A percentile compares a stretch with the other conserved stretches of the same genome.
Evolutionary conservation across 2,797 vertebrate species (phyloP).

Genomic region (Poeciliopsis paucimaculata): DNA sequence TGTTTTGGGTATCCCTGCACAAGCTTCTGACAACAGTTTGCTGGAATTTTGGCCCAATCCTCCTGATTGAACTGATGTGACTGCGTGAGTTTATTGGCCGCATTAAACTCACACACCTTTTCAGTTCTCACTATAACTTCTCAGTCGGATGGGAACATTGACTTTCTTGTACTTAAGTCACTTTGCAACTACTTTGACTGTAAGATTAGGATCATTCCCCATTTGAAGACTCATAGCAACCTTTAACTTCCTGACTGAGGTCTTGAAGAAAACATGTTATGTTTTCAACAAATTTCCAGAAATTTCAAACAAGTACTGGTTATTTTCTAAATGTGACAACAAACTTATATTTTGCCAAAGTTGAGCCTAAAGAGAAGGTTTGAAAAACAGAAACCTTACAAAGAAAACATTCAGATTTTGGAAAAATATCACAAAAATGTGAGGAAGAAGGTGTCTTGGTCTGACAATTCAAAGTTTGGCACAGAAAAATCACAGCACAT

Average conservation of each 20-base stretch:
- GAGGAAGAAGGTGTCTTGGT: not conserved
- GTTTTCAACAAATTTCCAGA: not conserved
- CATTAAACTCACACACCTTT: not conserved
- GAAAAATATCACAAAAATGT: not conserved
- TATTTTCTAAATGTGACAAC: not conserved
- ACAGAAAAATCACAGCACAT: not conserved
- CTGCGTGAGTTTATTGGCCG: not conserved
- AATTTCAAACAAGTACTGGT: not conserved
- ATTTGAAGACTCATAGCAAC: not conserved
- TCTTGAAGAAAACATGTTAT: not conserved
- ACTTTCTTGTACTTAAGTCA: not conserved
- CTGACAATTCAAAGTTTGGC: not conserved
- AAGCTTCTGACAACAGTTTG: not conserved
- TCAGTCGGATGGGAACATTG: not conserved
- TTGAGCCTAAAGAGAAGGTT: not conserved
- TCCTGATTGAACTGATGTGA: not conserved
- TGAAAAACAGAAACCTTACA: not conserved
- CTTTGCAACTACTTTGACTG: not conserved
- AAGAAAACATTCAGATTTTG: not conserved
- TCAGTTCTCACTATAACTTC: not conserved
- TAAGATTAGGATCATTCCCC: not conserved
- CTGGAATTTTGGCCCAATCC: not conserved
- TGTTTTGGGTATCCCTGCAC: not conserved
- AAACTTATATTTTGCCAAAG: not conserved
- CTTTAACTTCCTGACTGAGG: not conserved